Conservation (phyloP, 2,888 invertebrate genomes). For the Myopa tessellatipennis region DNA sequence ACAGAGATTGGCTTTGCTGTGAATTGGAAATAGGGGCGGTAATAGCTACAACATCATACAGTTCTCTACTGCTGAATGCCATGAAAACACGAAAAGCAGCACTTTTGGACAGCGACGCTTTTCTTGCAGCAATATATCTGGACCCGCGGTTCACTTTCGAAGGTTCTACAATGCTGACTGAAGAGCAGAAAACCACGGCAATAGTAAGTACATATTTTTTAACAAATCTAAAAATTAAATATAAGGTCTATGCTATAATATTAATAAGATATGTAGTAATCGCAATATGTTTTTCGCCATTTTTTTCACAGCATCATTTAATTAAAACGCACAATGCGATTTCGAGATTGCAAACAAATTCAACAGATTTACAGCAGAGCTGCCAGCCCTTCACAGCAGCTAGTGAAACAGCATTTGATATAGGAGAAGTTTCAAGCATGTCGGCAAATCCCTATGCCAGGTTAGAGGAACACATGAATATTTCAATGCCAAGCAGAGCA, state of each 20-base stretch:
- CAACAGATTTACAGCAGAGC: too few relatives aligned
- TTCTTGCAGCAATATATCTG: conserved; percentile 10
- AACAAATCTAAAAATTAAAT: not conserved
- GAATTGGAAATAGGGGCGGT: not conserved
- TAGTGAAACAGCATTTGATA: not conserved
- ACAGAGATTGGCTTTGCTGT: not conserved
- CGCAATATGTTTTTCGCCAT: not conserved
- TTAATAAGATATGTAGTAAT: not conserved
- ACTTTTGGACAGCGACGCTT: not conserved
- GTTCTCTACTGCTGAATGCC: not conserved
- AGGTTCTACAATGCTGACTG: not conserved
- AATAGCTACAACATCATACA: not conserved
- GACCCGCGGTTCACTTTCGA: not conserved
- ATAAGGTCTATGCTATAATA: not conserved
- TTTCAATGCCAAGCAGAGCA: too few relatives aligned
- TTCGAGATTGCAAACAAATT: not conserved
- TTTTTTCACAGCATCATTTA: not conserved
- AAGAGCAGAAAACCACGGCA: not conserved
- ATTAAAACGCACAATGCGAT: not conserved
- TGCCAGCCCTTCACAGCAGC: not conserved
- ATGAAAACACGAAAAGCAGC: not conserved
- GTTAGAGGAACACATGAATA: too few relatives aligned
- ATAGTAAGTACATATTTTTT: not conserved
- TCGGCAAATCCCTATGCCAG: too few relatives aligned
- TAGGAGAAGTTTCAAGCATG: too few relatives aligned